Evolutionary conservation across 1,140 invertebrate genomes (phyloP), one percentile per base, ranked within the genome.

Genomic region (Colletes latitarsis): DNA sequence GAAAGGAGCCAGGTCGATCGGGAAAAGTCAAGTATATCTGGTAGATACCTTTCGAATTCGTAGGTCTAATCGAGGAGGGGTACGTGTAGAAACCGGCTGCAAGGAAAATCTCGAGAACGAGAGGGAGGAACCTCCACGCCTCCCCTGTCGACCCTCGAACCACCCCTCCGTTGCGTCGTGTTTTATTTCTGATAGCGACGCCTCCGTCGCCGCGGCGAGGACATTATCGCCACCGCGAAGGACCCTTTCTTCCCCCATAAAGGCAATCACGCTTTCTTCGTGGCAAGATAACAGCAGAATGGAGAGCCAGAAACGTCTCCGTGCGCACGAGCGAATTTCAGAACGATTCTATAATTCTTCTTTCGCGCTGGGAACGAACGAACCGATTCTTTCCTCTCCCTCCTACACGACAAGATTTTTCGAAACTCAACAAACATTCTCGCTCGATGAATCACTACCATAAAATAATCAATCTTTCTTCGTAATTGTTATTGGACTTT

Each of bases 231-330:
- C 85, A 88, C 88, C 88, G 88, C 92, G 91, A 93, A 93, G 90
- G 91, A 93, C 91, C 91, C 92, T 93, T 93, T 93, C 92, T 92
- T 93, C 91, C 91, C 92, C 92, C 90, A 93, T 93, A 93, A 93
- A 93, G 91, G 91, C 91, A 93, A 93, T 93, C 92, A 93, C 90
- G 91, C 91, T 91, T 92, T 93, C 91, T 90, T 89, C 90, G 87
- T 85, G 86, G 88, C 86, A 88, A 93, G 91, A 93, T 92, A 92
- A 92, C 91, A 85, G 87, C 82, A 89, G 91, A 92, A 92, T 91
- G 90, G 90, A 88, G 88, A 89, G 88, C 87, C 81, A 82, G 83
- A 85, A 67, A 85, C 76, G 81, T 82, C 82, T 79, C 75, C 76
- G 62, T 58, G 72, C 63, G 58, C 46, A 67, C 63, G 77, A 82